Conservation (phyloP, 2,797 vertebrate species). For the Malurus splendens region DNA sequence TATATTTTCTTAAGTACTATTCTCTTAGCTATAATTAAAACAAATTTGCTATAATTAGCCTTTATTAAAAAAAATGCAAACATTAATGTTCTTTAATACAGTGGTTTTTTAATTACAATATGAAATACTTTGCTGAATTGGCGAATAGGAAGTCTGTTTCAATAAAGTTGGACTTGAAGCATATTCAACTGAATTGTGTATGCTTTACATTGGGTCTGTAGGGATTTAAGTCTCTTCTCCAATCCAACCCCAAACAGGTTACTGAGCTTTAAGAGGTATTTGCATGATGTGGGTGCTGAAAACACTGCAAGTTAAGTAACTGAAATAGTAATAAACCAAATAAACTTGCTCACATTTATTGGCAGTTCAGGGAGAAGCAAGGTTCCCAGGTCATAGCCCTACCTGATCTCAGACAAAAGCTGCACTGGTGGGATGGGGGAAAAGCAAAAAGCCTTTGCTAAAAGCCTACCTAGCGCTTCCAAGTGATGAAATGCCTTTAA, state of each 20-base stretch:
- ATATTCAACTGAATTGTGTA: not conserved
- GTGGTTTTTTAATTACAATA: not conserved
- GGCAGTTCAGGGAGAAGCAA: not conserved
- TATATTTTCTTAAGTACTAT: not conserved
- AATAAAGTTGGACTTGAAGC: not conserved
- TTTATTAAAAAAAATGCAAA: constrained; percentile 3
- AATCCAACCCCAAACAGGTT: not conserved
- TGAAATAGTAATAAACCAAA: not conserved
- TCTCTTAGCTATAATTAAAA: not conserved
- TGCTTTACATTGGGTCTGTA: not conserved
- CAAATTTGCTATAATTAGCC: constrained; percentile 26
- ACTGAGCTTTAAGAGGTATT: not conserved
- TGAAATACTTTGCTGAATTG: not conserved
- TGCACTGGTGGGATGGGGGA: not conserved
- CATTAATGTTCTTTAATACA: not conserved
- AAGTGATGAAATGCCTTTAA: not conserved
- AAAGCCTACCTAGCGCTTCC: not conserved
- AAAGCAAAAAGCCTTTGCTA: not conserved
- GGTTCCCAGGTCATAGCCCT: not conserved
- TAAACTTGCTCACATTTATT: not conserved
- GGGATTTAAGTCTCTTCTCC: not conserved
- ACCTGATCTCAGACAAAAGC: not conserved
- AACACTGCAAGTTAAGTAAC: not conserved
- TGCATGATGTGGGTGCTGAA: not conserved
- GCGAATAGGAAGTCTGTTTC: not conserved